phyloP scores from a whole-genome alignment of 2,797 vertebrate genomes.

The Taenioides sp. region DNA sequence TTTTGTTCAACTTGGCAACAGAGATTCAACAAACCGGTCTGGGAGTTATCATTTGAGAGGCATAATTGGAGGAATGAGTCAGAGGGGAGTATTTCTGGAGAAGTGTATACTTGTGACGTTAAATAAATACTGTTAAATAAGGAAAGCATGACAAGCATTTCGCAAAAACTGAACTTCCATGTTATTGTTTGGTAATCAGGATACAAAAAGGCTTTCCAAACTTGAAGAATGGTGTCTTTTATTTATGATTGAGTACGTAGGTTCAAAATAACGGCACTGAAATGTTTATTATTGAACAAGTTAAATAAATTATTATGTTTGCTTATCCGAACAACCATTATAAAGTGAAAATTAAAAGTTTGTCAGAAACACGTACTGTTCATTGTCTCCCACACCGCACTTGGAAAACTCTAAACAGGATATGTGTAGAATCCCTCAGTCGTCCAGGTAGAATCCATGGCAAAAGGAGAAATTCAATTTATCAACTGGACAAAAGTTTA shows the following conservation, averaged over 20 bases:
- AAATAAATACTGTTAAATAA: constrained; percentile 56
- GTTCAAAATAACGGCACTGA: constrained; percentile 3
- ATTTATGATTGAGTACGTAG: not conserved
- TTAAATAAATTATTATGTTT: constrained; percentile 33
- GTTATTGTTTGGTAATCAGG: constrained; percentile 39
- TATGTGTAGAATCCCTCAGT: too few relatives aligned
- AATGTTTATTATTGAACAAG: not conserved
- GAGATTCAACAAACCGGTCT: constrained; percentile 57
- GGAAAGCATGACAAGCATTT: constrained; percentile 53
- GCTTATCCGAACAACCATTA: constrained; percentile 31
- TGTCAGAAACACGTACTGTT: not conserved
- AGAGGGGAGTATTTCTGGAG: constrained; percentile 40
- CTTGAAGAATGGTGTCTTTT: constrained; percentile 56
- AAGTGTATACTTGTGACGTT: constrained; percentile 53
- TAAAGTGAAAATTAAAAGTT: not conserved
- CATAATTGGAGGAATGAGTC: constrained; percentile 60
- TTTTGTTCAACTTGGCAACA: constrained; percentile 55
- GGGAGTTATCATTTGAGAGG: constrained; percentile 62
- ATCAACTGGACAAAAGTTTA: too few relatives aligned
- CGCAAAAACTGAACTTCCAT: constrained; percentile 54
- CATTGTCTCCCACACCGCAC: constrained; percentile 41
- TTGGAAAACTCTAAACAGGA: constrained; percentile 57
- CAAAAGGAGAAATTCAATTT: too few relatives aligned
- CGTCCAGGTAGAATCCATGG: too few relatives aligned
- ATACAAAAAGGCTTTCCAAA: constrained; percentile 50